These are phyloP conservation scores for Drosophila baimaii DNA, from an alignment of 1,140 invertebrate species.

Conservation along the genomic window DNA sequence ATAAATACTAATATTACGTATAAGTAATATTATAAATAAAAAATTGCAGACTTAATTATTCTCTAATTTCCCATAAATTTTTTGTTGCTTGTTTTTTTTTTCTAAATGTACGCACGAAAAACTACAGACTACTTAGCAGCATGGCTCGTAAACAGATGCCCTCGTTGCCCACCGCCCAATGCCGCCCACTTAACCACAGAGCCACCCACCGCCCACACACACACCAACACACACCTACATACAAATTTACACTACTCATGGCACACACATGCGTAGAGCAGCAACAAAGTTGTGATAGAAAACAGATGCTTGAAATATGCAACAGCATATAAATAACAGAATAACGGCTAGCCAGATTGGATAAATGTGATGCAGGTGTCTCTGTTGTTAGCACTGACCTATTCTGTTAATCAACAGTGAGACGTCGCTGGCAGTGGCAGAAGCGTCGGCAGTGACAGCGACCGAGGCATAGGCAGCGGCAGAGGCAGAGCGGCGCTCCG, in stretches of 20 bases:
- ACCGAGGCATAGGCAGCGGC: constrained; percentile 6
- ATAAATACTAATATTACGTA: constrained; percentile 2
- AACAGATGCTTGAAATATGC: constrained; percentile 69
- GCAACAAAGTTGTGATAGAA: constrained; percentile 70
- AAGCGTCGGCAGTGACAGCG: not conserved
- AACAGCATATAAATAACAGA: constrained; percentile 80
- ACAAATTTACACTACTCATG: constrained; percentile 10
- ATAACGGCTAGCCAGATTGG: constrained; percentile 73
- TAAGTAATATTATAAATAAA: not conserved
- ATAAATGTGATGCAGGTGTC: constrained; percentile 46
- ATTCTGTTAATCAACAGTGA: constrained; percentile 59
- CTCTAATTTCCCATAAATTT: no score
- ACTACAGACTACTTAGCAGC: constrained; percentile 55
- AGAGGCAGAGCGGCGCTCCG: constrained; percentile 8
- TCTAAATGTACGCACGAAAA: constrained; percentile 26
- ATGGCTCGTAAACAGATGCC: constrained; percentile 30
- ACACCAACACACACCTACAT: constrained; percentile 4
- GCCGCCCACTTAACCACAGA: constrained; percentile 16
- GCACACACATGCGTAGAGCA: constrained; percentile 43
- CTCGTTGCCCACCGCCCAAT: not conserved
- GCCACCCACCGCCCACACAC: constrained; percentile 18
- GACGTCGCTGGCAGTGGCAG: constrained; percentile 34
- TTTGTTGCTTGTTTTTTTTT: constrained; percentile 1
- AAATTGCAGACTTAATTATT: not conserved
- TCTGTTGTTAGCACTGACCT: constrained; percentile 74